phyloP scores from a whole-genome alignment of 2,797 vertebrate species.

The Poecilia wingei region DNA sequence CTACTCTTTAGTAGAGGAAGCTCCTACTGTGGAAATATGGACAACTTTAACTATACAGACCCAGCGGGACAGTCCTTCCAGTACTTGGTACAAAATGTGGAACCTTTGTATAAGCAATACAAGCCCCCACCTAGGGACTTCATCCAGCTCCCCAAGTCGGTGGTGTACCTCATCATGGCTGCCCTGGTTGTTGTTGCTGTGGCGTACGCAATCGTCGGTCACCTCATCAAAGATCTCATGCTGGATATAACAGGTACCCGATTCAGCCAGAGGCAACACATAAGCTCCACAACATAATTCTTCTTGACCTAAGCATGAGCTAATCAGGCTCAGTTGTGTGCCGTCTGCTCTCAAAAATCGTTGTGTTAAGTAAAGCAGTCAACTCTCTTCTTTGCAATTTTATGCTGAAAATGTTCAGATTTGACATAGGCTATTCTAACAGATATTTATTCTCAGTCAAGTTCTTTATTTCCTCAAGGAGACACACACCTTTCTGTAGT shows the following conservation, averaged over 20 bases:
- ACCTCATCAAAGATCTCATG: constrained; percentile 87
- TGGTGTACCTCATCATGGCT: constrained; percentile 84
- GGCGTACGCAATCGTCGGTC: constrained; percentile 87
- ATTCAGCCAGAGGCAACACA: background rate
- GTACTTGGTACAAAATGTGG: constrained; percentile 63
- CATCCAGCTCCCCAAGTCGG: constrained; percentile 81
- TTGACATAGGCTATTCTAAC: background rate
- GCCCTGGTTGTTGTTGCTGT: constrained; percentile 82
- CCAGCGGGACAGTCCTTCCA: constrained; percentile 55
- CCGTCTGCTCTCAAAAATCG: background rate
- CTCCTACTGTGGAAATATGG: constrained; percentile 56
- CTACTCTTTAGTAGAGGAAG: constrained; percentile 4
- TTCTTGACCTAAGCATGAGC: background rate
- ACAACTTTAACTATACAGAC: constrained; percentile 69
- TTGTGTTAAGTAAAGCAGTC: background rate
- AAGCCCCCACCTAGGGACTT: constrained; percentile 82
- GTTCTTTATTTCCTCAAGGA: background rate
- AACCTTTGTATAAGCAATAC: constrained; percentile 82
- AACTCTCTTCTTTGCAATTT: background rate
- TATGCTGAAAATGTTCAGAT: background rate
- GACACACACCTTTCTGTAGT: background rate
- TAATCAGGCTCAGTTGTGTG: background rate
- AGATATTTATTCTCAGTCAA: background rate
- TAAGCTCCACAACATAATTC: background rate
- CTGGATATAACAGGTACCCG: constrained; percentile 84